These are phyloP conservation scores for Thamnophis elegans DNA, from an alignment of 2,797 vertebrate genomes.

Conservation along the genomic window DNA sequence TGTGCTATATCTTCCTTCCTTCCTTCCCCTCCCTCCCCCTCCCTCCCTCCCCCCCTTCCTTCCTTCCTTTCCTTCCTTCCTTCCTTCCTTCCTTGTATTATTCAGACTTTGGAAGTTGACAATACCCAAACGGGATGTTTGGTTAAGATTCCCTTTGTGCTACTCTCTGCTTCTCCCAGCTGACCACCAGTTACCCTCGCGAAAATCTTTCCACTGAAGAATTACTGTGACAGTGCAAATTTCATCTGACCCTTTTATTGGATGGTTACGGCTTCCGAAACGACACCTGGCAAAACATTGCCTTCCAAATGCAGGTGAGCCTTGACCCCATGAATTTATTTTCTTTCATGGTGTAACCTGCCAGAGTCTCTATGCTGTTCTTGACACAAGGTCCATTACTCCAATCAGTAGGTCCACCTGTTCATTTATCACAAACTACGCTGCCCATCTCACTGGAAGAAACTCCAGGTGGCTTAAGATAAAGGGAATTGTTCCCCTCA, in stretches of 20 bases:
- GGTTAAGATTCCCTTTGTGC: not conserved
- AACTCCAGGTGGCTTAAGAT: no score
- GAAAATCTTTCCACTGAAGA: slow-evolving; percentile 54
- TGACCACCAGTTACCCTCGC: slow-evolving; percentile 56
- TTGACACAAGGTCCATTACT: not conserved
- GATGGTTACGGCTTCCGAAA: slow-evolving; percentile 69
- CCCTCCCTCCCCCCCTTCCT: no score
- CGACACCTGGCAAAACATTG: slow-evolving; percentile 70
- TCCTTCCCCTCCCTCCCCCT: no score
- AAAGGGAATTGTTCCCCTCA: no score
- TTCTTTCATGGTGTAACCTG: not conserved
- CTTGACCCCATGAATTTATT: not conserved
- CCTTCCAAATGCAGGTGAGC: slow-evolving; percentile 73
- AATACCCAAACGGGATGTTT: not conserved
- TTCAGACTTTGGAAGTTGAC: not conserved
- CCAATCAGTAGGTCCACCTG: not conserved
- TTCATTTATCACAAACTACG: not conserved
- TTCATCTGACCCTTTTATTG: slow-evolving; percentile 73
- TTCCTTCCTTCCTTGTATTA: not conserved
- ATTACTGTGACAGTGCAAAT: slow-evolving; percentile 69
- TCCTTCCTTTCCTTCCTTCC: not conserved
- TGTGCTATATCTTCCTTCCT: no score
- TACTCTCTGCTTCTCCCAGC: slow-evolving; percentile 28
- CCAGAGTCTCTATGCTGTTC: not conserved
- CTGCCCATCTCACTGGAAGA: not conserved